phyloP scores from a whole-genome alignment of 2,113 vertebrate species.

The Ammodramus savannarum region DNA sequence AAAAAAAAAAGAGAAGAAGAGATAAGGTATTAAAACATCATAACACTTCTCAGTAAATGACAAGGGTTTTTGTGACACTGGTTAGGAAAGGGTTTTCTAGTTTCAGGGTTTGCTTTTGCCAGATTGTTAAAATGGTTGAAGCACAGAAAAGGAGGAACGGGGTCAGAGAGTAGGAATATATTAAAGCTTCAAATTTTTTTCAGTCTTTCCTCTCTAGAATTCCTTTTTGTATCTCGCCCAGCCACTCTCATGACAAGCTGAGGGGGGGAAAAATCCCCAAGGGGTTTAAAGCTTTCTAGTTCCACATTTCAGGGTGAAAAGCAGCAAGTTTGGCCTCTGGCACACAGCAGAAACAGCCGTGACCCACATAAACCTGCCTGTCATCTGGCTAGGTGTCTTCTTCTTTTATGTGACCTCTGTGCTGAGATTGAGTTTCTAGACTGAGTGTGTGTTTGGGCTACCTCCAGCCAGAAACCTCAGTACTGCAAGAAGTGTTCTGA shows the following conservation, averaged over 20 bases:
- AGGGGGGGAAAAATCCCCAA: fast-evolving
- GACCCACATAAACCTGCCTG: not conserved
- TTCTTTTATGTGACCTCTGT: not conserved
- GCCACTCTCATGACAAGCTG: not conserved
- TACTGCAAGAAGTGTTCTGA: not conserved
- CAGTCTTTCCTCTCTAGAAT: not conserved
- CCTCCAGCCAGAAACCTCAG: not conserved
- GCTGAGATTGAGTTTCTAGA: not conserved
- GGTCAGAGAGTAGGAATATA: not conserved
- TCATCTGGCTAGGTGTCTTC: not conserved
- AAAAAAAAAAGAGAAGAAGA: not conserved
- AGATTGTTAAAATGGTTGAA: not conserved
- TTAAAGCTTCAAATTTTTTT: not conserved
- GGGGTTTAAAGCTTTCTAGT: not conserved
- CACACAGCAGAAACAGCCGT: not conserved
- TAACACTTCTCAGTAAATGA: not conserved
- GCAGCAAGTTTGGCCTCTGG: not conserved
- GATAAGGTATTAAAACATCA: not conserved
- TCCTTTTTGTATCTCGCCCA: not conserved
- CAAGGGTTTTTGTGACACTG: not conserved
- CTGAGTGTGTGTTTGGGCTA: not conserved
- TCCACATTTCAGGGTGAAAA: not conserved
- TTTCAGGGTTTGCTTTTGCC: not conserved
- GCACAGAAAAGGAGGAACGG: not conserved
- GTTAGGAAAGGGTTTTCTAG: not conserved